Conservation (phyloP, 2,113 vertebrate species). For the Pedionomus torquatus region DNA sequence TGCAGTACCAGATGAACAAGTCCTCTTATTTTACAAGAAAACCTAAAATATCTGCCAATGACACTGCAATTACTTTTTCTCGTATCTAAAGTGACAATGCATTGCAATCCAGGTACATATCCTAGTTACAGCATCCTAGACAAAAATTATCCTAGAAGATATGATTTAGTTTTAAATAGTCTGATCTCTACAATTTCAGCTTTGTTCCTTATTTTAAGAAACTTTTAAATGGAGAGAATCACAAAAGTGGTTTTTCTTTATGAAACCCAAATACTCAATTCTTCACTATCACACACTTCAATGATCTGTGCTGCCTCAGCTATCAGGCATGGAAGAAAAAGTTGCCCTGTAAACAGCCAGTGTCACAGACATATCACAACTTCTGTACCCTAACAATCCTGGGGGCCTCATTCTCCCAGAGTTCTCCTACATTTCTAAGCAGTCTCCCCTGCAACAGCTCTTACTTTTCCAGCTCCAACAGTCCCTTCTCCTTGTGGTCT, state of each 20-base stretch:
- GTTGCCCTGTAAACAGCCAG: background rate
- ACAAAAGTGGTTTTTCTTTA: background rate
- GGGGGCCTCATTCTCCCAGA: background rate
- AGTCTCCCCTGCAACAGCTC: background rate
- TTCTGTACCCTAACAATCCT: background rate
- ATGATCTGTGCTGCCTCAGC: background rate
- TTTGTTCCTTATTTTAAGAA: background rate
- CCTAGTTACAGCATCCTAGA: background rate
- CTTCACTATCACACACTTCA: background rate
- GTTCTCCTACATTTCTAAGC: background rate
- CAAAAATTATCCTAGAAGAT: background rate
- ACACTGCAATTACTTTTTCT: background rate
- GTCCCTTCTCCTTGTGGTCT: background rate
- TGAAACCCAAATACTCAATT: background rate
- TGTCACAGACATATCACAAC: rapidly evolving
- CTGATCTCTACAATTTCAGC: background rate
- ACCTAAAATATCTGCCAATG: background rate
- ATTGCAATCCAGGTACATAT: background rate
- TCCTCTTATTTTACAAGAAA: background rate
- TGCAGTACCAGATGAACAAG: background rate
- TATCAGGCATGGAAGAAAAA: background rate
- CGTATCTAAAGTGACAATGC: background rate
- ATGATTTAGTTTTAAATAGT: background rate
- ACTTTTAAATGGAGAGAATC: background rate
- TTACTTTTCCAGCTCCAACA: background rate